These are phyloP conservation scores for Hirtodrosophila trivittata DNA, from an alignment of 2,888 invertebrate genomes.

Conservation along the genomic window DNA sequence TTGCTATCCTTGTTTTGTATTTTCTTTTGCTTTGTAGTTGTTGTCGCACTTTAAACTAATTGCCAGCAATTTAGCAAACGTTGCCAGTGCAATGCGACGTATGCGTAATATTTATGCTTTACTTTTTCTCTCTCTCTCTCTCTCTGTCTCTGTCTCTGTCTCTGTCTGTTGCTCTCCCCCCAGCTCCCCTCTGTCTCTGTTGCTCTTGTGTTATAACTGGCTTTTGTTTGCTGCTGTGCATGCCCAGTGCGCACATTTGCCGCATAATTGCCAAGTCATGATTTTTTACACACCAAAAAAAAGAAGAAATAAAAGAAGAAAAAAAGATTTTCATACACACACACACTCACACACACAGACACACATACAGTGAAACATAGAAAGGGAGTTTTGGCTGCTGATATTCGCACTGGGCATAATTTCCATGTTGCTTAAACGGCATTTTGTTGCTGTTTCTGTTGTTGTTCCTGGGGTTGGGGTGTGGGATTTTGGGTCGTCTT, in stretches of 20 bases:
- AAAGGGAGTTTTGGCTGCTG: conserved; percentile 55
- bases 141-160: background rate
- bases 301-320: no score
- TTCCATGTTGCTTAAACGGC: conserved; percentile 78
- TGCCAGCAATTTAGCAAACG: conserved; percentile 75
- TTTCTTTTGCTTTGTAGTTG: conserved; percentile 16
- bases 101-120: conserved; percentile 69
- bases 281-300: conserved; percentile 72
- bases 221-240: conserved; percentile 50
- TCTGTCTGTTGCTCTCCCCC: background rate
- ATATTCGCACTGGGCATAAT: conserved; percentile 79
- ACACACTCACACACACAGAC: no score
- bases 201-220: conserved; percentile 11
- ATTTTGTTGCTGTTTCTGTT: conserved; percentile 51
- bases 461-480: background rate
- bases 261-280: conserved; percentile 78
- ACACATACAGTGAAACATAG: conserved; percentile 39
- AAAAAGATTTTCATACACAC: no score
- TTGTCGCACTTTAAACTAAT: conserved; percentile 71
- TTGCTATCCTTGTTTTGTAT: conserved; percentile 1
- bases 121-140: conserved; percentile 3
- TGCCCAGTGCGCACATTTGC: conserved; percentile 75
- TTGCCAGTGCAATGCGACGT: conserved; percentile 66
- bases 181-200: background rate
- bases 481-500: background rate